Evolutionary conservation across 2,797 vertebrate species (phyloP).

Genomic region (Ataeniobius toweri): DNA sequence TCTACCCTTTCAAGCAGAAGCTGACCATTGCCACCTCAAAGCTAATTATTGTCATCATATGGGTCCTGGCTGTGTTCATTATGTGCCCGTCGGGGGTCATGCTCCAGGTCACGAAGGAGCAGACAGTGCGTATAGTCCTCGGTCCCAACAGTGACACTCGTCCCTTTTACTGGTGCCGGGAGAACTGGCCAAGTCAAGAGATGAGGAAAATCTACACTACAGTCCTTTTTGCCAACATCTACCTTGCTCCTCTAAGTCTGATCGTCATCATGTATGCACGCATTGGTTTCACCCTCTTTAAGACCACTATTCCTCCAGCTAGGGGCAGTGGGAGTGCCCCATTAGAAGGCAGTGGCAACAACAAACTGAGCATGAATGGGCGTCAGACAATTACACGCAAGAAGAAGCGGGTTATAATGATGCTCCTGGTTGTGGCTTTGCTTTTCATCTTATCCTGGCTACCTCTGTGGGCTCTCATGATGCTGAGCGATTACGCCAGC

Average conservation of each 20-base stretch:
- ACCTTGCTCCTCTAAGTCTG: conserved; percentile 87
- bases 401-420: conserved; percentile 88
- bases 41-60: conserved; percentile 84
- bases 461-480: conserved; percentile 92
- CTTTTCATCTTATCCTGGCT: conserved; percentile 94
- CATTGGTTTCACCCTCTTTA: conserved; percentile 85
- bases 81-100: conserved; percentile 92
- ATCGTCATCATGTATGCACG: conserved; percentile 88
- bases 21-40: conserved; percentile 81
- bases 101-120: conserved; percentile 87
- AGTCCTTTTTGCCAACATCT: conserved; percentile 90
- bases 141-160: conserved; percentile 66
- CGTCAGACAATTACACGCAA: conserved; percentile 76
- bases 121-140: conserved; percentile 80
- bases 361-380: conserved; percentile 56
- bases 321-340: conserved; percentile 30
- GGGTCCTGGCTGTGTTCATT: conserved; percentile 88
- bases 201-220: conserved; percentile 94
- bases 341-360: conserved; percentile 27
- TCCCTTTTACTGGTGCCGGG: conserved; percentile 89
- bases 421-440: conserved; percentile 88
- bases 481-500: conserved; percentile 90
- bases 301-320: conserved; percentile 48
- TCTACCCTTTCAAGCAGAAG: conserved; percentile 92
- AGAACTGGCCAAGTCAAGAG: conserved; percentile 88